Evolutionary conservation across 92 coral and sea anemone species (phyloP).

Genomic region (Palythoa heliodiscus): DNA sequence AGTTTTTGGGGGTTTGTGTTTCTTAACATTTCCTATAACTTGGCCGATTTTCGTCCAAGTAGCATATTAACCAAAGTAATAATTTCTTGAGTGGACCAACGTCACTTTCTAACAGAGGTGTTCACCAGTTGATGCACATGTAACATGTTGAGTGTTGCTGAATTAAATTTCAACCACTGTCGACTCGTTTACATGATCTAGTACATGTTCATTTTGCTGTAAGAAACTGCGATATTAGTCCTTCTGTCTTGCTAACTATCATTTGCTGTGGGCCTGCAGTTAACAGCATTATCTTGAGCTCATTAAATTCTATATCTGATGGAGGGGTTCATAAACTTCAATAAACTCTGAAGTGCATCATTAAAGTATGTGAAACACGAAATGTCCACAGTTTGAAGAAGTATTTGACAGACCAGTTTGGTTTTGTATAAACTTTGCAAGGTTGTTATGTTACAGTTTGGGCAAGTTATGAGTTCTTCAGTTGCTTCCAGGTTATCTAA

Average conservation of each 20-base stretch:
- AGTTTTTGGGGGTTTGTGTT: too few relatives aligned
- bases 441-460: slow-evolving; percentile 6
- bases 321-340: slow-evolving; percentile 20
- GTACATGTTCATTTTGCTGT: slow-evolving; percentile 22
- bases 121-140: slow-evolving; percentile 8
- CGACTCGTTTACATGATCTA: not conserved
- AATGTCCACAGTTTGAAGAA: slow-evolving; percentile 29
- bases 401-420: slow-evolving; percentile 19
- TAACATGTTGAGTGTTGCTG: slow-evolving; percentile 9
- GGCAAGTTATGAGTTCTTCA: slow-evolving; percentile 25
- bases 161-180: not conserved
- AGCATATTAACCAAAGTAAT: slow-evolving; percentile 14
- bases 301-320: slow-evolving; percentile 27
- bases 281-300: slow-evolving; percentile 35
- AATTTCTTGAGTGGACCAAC: not conserved
- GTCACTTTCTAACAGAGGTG: not conserved
- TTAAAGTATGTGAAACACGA: slow-evolving; percentile 44
- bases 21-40: too few relatives aligned
- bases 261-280: slow-evolving; percentile 32
- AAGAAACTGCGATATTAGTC: slow-evolving; percentile 44
- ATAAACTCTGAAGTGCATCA: slow-evolving; percentile 38
- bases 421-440: slow-evolving; percentile 1
- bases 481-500: slow-evolving; percentile 22
- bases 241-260: slow-evolving; percentile 29
- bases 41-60: too few relatives aligned